Conservation (phyloP, 1,140 invertebrate species). For the Argopecten irradians region DNA sequence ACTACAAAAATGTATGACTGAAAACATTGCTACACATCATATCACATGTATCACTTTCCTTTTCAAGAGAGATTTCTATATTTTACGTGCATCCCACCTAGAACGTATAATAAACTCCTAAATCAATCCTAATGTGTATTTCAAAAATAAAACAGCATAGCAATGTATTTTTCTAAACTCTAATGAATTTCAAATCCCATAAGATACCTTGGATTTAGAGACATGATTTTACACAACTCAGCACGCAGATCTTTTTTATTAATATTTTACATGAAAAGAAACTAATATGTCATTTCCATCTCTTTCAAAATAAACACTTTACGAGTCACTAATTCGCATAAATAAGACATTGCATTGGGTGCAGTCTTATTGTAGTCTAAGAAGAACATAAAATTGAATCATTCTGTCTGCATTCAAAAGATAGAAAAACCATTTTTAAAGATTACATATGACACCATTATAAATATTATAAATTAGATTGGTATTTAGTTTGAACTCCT, state of each 20-base stretch:
- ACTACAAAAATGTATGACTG: too few species aligned
- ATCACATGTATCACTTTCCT: not conserved
- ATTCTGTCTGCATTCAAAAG: not conserved
- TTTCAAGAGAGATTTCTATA: not conserved
- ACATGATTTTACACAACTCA: not conserved
- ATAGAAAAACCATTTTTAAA: not conserved
- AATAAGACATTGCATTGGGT: not conserved
- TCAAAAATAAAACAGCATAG: not conserved
- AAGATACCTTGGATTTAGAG: not conserved
- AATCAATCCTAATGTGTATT: not conserved
- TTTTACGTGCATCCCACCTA: not conserved
- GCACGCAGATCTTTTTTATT: not conserved
- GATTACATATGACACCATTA: not conserved
- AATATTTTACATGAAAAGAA: not conserved
- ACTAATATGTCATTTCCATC: not conserved
- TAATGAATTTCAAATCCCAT: not conserved
- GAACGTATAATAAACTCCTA: not conserved
- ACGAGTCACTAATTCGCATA: not conserved
- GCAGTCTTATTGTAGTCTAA: not conserved
- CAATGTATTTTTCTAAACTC: not conserved
- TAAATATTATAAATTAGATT: not conserved
- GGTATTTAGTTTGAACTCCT: too few species aligned
- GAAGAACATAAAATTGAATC: not conserved
- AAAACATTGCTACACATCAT: too few species aligned
- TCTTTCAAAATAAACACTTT: not conserved